A percentile compares a stretch with the other conserved stretches of the same genome.
phyloP scores from a whole-genome alignment of 2,113 vertebrate genomes.

The Hemicordylus capensis region DNA sequence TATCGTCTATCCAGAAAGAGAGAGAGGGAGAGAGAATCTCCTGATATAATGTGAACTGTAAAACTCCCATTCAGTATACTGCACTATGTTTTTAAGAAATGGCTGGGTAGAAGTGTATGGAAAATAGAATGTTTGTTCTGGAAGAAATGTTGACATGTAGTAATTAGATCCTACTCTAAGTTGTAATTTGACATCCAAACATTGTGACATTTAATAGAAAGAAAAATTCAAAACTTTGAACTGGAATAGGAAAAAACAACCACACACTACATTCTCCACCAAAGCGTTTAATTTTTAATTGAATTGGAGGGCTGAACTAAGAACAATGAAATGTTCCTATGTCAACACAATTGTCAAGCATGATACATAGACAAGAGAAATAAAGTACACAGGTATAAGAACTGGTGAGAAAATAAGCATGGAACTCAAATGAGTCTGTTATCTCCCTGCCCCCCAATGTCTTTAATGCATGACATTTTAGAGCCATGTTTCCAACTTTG shows the following conservation, averaged over 20 bases:
- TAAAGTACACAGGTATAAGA: background rate
- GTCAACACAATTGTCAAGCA: background rate
- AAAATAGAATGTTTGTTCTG: background rate
- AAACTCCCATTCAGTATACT: background rate
- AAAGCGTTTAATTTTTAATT: background rate
- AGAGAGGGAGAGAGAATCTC: background rate
- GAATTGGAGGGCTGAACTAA: background rate
- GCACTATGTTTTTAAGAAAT: background rate
- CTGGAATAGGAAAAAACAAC: background rate
- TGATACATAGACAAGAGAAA: background rate
- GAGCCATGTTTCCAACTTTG: no score
- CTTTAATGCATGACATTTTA: no score
- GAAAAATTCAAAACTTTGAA: background rate
- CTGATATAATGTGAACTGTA: background rate
- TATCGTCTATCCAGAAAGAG: background rate
- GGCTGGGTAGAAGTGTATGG: background rate
- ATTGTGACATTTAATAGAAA: slow-evolving; percentile 2
- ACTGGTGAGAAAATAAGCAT: background rate
- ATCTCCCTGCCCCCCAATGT: no score
- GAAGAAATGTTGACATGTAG: slow-evolving; percentile 6
- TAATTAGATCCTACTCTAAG: slow-evolving; percentile 3
- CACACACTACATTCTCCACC: background rate
- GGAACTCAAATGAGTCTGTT: background rate
- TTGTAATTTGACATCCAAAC: slow-evolving; percentile 11
- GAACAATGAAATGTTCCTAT: background rate